Conservation (phyloP, 2,888 invertebrate species). For the Pterostichus madidus region DNA sequence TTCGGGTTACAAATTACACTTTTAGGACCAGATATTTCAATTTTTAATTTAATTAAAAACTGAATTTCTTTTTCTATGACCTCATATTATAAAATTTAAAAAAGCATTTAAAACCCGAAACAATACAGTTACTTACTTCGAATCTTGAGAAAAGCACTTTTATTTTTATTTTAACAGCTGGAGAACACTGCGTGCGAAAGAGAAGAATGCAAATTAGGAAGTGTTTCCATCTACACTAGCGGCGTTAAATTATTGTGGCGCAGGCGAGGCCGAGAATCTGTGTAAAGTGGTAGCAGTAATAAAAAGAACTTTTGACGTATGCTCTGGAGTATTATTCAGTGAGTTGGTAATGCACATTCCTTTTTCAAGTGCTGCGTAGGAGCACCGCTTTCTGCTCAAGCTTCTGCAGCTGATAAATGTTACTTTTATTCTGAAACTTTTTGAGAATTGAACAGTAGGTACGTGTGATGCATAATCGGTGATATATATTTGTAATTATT, state of each 20-base stretch:
- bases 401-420: conserved; percentile 44
- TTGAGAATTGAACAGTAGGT: background rate
- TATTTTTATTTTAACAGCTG: background rate
- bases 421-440: conserved; percentile 53
- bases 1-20: no score
- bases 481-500: background rate
- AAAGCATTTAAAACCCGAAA: no score
- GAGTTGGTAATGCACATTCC: conserved; percentile 53
- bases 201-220: conserved; percentile 45
- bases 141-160: background rate
- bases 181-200: background rate
- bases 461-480: conserved; percentile 2
- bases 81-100: no score
- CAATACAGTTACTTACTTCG: no score
- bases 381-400: conserved; percentile 28
- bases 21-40: no score
- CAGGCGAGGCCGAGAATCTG: conserved; percentile 24
- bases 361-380: conserved; percentile 38
- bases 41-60: no score
- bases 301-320: conserved; percentile 57
- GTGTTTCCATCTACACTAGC: conserved; percentile 30
- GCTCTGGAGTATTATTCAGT: conserved; percentile 55
- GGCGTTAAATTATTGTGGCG: conserved; percentile 31
- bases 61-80: no score
- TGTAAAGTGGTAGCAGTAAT: conserved; percentile 32